Percentiles rank a stretch among this genome's conserved stretches.
Conservation (phyloP, 1,140 invertebrate genomes). For the Pseudoatta argentina region DNA sequence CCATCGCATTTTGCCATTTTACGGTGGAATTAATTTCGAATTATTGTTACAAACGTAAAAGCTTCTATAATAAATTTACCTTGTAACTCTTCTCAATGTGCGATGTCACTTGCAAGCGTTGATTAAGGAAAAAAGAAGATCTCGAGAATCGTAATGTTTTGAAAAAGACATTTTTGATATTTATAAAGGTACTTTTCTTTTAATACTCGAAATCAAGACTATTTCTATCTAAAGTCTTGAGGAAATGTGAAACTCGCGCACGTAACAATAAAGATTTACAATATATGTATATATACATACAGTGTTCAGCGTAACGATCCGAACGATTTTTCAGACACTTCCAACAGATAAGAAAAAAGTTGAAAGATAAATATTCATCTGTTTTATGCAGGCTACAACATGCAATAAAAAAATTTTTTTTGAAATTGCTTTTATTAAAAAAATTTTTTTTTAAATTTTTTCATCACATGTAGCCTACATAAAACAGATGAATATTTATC, state of each 20-base stretch:
- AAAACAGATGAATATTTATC: no score
- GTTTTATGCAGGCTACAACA: no score
- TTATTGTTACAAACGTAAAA: slow-evolving; percentile 20
- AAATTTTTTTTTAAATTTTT: no score
- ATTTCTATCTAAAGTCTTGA: not conserved
- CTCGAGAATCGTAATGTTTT: not conserved
- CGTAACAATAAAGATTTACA: slow-evolving; percentile 5
- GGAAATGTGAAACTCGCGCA: not conserved
- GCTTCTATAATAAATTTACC: slow-evolving; percentile 69
- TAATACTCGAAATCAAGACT: not conserved
- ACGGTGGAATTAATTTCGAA: slow-evolving; percentile 4
- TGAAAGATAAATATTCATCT: no score
- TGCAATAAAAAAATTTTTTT: no score
- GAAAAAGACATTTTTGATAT: not conserved
- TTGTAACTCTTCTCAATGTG: slow-evolving; percentile 66
- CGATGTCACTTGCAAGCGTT: slow-evolving; percentile 72
- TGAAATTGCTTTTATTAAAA: no score
- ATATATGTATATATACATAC: not conserved
- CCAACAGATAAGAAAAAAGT: no score
- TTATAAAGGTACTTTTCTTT: not conserved
- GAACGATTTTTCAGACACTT: no score
- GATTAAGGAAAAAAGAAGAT: not conserved
- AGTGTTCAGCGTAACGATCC: no score
- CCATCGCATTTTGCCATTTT: slow-evolving; percentile 17
- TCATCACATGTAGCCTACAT: no score